A percentile compares a stretch with the other conserved stretches of the same genome.
Conservation (phyloP, 2,797 vertebrate species). For the Anguilla megastoma region DNA sequence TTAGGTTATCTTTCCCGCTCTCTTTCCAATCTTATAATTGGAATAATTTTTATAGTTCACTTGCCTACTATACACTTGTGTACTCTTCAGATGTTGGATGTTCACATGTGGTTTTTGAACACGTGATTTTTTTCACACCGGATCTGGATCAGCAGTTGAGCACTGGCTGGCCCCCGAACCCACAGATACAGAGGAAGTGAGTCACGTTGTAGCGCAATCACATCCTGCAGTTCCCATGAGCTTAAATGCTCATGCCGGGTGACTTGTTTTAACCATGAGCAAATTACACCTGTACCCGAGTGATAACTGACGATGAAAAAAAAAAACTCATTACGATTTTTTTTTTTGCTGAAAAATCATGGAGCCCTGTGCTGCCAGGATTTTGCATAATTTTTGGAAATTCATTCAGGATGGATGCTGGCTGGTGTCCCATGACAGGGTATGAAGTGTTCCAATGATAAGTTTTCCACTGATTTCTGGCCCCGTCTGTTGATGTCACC, state of each 20-base stretch:
- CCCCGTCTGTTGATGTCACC: neutral
- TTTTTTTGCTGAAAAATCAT: neutral
- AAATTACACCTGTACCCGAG: neutral
- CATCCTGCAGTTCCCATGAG: neutral
- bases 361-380: neutral
- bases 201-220: neutral
- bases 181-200: neutral
- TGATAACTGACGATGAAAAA: neutral
- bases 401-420: neutral
- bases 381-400: neutral
- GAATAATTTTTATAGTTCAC: too few species aligned
- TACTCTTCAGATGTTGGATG: too few species aligned
- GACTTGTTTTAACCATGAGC: neutral
- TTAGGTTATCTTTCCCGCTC: too few species aligned
- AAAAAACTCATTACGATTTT: constrained; percentile 15
- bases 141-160: neutral
- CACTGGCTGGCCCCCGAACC: neutral
- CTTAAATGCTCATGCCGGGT: neutral
- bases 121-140: too few species aligned
- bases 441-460: neutral
- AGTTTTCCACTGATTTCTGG: neutral
- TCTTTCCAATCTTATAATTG: too few species aligned
- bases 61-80: too few species aligned
- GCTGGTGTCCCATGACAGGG: neutral
- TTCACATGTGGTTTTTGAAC: too few species aligned